Conservation (phyloP, 2,113 vertebrate genomes). For the Alethe diademata region DNA sequence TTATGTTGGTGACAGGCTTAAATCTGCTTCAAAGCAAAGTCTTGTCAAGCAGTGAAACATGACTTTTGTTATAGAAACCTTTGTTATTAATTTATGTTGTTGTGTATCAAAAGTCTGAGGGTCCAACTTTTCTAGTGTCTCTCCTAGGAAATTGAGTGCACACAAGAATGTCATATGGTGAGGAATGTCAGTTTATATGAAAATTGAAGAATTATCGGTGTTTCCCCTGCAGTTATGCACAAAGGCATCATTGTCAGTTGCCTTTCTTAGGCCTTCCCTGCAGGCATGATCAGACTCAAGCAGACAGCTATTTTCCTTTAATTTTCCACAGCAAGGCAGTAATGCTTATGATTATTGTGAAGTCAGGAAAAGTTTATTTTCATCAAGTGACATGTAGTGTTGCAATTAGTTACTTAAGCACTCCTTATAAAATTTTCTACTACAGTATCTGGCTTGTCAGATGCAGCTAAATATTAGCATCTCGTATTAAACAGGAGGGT, state of each 20-base stretch:
- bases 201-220: conserved; percentile 60
- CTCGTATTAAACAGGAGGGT: conserved; percentile 70
- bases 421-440: conserved; percentile 69
- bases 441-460: conserved; percentile 67
- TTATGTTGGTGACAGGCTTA: conserved; percentile 52
- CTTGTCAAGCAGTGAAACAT: conserved; percentile 49
- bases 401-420: conserved; percentile 79
- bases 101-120: neutral
- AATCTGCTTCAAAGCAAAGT: conserved; percentile 57
- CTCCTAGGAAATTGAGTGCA: neutral
- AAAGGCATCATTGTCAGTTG: conserved; percentile 70
- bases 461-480: conserved; percentile 75
- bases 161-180: neutral
- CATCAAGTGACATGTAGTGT: conserved; percentile 78
- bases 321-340: conserved; percentile 78
- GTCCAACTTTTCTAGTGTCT: conserved; percentile 44
- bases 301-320: conserved; percentile 78
- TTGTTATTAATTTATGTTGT: conserved; percentile 6
- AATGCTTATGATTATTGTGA: conserved; percentile 82
- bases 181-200: conserved; percentile 61
- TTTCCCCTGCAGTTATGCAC: conserved; percentile 66
- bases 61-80: conserved; percentile 37
- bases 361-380: conserved; percentile 83
- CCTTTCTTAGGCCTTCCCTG: conserved; percentile 73
- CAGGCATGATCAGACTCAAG: conserved; percentile 79